These are phyloP conservation scores for Exephanes ischioxanthus DNA, from an alignment of 2,888 invertebrate genomes.

Conservation along the genomic window DNA sequence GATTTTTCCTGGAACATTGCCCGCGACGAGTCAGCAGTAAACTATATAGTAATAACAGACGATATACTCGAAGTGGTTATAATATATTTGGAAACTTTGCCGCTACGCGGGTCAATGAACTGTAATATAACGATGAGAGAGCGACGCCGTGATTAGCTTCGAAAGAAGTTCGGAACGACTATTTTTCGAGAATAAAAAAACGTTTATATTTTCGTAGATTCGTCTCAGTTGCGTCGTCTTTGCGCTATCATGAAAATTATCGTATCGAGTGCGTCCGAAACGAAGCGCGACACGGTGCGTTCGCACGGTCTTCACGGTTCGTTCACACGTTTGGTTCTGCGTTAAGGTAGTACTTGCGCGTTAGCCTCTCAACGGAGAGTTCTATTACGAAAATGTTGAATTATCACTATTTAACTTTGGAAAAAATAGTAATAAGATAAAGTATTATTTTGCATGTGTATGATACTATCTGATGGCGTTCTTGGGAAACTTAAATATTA, in stretches of 20 bases:
- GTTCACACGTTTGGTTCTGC: constrained; percentile 20
- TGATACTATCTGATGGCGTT: too few species aligned
- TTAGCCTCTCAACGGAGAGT: too few species aligned
- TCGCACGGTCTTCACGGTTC: constrained; percentile 28
- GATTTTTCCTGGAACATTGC: constrained; percentile 66
- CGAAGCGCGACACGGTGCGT: constrained; percentile 39
- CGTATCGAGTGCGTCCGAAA: constrained; percentile 25
- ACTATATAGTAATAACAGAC: constrained; percentile 30
- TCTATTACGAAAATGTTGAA: too few species aligned
- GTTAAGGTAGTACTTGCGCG: background rate
- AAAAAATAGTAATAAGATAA: too few species aligned
- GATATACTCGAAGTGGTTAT: constrained; percentile 37
- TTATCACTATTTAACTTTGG: too few species aligned
- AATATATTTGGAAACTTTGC: constrained; percentile 68
- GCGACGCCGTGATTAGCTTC: constrained; percentile 36
- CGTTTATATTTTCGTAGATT: constrained; percentile 14
- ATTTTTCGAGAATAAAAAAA: background rate
- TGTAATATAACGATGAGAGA: constrained; percentile 47
- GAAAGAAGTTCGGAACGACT: constrained; percentile 27
- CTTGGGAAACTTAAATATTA: too few species aligned
- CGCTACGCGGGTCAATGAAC: constrained; percentile 57
- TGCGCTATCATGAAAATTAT: constrained; percentile 45
- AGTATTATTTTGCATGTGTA: too few species aligned
- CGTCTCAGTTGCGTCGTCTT: constrained; percentile 2
- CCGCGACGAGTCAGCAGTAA: constrained; percentile 59